Evolutionary conservation across 2,888 invertebrate genomes (phyloP).

Genomic region (Gnatocerus cornutus): DNA sequence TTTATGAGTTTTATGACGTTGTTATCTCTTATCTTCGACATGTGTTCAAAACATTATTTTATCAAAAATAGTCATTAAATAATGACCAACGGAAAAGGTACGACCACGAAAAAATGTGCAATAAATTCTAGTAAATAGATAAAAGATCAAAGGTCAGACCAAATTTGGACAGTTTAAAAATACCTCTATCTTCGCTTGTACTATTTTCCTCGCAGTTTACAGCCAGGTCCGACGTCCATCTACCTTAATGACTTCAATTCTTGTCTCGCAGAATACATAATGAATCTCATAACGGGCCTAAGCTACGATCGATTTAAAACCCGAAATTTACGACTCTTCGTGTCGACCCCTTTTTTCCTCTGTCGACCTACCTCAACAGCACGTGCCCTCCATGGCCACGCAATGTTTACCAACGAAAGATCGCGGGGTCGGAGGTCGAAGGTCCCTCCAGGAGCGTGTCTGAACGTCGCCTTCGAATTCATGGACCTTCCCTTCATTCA

Average conservation of each 20-base stretch:
- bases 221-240: no score
- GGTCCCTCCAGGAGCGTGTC: conserved; percentile 40
- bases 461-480: conserved; percentile 25
- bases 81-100: no score
- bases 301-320: not conserved
- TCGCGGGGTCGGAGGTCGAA: conserved; percentile 42
- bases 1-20: not conserved
- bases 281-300: not conserved
- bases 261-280: not conserved
- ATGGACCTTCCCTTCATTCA: conserved; percentile 18
- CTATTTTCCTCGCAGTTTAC: no score
- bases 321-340: not conserved
- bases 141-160: no score
- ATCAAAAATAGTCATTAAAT: no score
- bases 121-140: no score
- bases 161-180: no score
- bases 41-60: no score
- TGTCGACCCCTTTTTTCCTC: not conserved
- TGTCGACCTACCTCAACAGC: conserved; percentile 16
- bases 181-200: no score
- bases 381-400: conserved; percentile 48
- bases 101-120: no score
- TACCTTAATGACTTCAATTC: not conserved
- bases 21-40: no score
- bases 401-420: conserved; percentile 49